Base-by-base conservation (phyloP, 2,888 invertebrate species). In the Syritta pipiens region DNA sequence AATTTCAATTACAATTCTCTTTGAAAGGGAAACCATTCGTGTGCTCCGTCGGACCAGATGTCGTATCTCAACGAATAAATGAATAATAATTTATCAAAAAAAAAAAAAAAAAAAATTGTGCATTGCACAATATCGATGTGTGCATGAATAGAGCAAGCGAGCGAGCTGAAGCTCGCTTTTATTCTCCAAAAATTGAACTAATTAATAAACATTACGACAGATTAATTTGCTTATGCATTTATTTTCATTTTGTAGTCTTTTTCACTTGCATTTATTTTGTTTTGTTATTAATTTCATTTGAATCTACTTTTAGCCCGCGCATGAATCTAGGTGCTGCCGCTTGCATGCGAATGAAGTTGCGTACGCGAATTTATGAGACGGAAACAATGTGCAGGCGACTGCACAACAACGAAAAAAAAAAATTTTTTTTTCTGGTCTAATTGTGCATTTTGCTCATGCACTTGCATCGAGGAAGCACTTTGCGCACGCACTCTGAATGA, bases 281-380 rank as follows among this genome's bases (percentile, higher is more conserved):
- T 26, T 6, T 7, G 14, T 4, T 19, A 42, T 12, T 20, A 12
- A 17, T 46, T 74, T 51, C 59, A 60, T 37, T 37, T 69, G 17
- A 51, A 67, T 51, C 28, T 40, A 40, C 49, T 51, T 63, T 49
- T 62, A 57, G 30, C 22, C 9, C 37, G 10, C 32, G 17, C 22
- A 24, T 44, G 35, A 62, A 37, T 49, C 22, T 32, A 28, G 10
- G 17, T 22, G 14, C 10, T 37, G 37, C 14, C 7, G 17, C 48
- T 26, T 49, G 48, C 17, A 68, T 60, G 53, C 26, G n/a, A 67
- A 68, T 65, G 17, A 19, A 26, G 42, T 59, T 55, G 62, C 60
- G 57, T 67, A 62, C 48, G 60, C 60, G 48, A 75, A 48, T 68
- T 53, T 42, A 62, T 68, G 75, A 75, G 68, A 55, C 68, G 75